Conservation (phyloP, 1,140 invertebrate species). For the Alviniconcha marisindica region DNA sequence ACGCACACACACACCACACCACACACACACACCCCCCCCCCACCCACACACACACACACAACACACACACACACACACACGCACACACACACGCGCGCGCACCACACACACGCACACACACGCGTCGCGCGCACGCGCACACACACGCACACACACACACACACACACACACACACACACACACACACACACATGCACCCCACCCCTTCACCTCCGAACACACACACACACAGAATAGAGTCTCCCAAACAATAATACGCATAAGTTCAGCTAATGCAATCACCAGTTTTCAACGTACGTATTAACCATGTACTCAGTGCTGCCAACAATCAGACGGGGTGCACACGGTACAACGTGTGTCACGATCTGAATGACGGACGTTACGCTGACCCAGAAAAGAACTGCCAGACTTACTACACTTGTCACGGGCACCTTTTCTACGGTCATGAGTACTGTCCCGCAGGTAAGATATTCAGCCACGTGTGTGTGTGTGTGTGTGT, state of each 20-base stretch:
- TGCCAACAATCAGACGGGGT: constrained; percentile 32
- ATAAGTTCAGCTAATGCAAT: too few species aligned
- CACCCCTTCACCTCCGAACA: too few species aligned
- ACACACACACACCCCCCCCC: not conserved
- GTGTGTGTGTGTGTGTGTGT: too few species aligned
- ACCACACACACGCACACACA: not conserved
- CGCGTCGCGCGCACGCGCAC: not conserved
- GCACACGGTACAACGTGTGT: constrained; percentile 45
- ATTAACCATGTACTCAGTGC: too few species aligned
- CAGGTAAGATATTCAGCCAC: constrained; percentile 33
- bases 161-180: not conserved
- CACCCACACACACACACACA: too few species aligned
- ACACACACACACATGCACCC: not conserved
- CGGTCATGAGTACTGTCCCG: constrained; percentile 51
- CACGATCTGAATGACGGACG: constrained; percentile 8
- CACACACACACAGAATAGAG: too few species aligned
- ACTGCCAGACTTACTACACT: constrained; percentile 50
- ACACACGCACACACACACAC: constrained; percentile 1
- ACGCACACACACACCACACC: too few species aligned
- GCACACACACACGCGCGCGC: too few species aligned
- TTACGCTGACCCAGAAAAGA: constrained; percentile 44
- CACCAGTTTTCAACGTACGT: too few species aligned
- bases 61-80: too few species aligned
- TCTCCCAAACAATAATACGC: too few species aligned
- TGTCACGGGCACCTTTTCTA: constrained; percentile 41